Conservation (phyloP, 2,888 invertebrate species). For the Cheiracanthium punctorium region DNA sequence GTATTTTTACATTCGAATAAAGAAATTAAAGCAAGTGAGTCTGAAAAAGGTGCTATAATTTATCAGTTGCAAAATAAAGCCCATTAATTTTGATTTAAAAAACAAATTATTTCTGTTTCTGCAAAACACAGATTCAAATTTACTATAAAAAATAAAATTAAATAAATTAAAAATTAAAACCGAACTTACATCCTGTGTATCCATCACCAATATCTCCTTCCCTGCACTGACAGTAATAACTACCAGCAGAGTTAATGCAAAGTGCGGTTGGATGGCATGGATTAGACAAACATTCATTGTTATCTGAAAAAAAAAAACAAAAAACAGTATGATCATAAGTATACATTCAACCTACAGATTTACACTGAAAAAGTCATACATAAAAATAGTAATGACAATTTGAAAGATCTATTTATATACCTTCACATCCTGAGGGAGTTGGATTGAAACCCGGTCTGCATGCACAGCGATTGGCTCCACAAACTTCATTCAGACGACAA, state of each 20-base stretch:
- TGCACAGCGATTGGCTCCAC: slow-evolving; percentile 72
- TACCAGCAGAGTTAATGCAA: slow-evolving; percentile 87
- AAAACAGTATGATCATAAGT: too few relatives aligned
- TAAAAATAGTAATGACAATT: too few relatives aligned
- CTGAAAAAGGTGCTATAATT: too few relatives aligned
- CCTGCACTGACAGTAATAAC: slow-evolving; percentile 87
- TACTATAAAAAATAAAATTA: neutral
- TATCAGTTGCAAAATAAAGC: too few relatives aligned
- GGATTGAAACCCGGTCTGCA: slow-evolving; percentile 83
- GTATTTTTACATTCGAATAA: too few relatives aligned
- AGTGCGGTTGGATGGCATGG: slow-evolving; percentile 87
- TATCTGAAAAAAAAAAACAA: slow-evolving; percentile 78
- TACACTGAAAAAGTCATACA: too few relatives aligned
- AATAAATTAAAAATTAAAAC: neutral
- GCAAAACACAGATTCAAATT: too few relatives aligned
- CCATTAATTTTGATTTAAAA: too few relatives aligned
- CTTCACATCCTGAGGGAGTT: slow-evolving; percentile 83
- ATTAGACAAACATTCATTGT: slow-evolving; percentile 83
- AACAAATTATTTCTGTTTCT: too few relatives aligned
- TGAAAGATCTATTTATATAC: slow-evolving; percentile 20
- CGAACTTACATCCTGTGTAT: slow-evolving; percentile 67
- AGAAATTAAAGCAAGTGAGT: too few relatives aligned
- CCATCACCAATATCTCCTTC: slow-evolving; percentile 86
- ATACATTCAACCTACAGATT: too few relatives aligned
- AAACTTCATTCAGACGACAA: slow-evolving; percentile 84